These are phyloP conservation scores for Cololabis saira DNA, from an alignment of 2,113 vertebrate species.

Conservation along the genomic window DNA sequence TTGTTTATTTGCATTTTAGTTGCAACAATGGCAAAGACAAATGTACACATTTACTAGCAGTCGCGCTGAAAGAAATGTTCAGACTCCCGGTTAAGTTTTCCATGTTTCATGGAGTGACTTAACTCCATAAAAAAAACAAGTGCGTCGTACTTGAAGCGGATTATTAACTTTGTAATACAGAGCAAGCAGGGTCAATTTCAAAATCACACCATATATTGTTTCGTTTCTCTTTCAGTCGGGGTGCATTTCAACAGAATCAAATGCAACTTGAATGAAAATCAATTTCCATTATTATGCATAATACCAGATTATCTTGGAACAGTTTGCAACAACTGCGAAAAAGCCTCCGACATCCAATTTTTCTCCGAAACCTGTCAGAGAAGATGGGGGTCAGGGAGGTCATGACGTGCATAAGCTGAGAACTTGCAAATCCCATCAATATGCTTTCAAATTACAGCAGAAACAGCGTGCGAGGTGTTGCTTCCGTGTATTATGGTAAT, in stretches of 20 bases:
- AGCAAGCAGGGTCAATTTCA: constrained; percentile 73
- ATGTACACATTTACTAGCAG: no score
- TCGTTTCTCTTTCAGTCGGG: background rate
- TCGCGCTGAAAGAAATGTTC: no score
- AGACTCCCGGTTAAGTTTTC: no score
- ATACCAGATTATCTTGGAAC: constrained; percentile 68
- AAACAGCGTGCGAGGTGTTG: constrained; percentile 73
- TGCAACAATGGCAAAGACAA: no score
- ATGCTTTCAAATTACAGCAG: constrained; percentile 74
- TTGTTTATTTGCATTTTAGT: no score
- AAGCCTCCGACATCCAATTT: constrained; percentile 49
- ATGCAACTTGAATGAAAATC: constrained; percentile 47
- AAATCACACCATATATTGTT: constrained; percentile 63
- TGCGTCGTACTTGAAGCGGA: constrained; percentile 35
- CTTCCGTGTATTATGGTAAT: constrained; percentile 77
- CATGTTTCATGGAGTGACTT: constrained; percentile 11
- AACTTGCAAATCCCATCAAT: constrained; percentile 76
- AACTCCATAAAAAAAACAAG: constrained; percentile 9
- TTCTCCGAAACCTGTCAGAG: constrained; percentile 63
- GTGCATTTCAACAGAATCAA: constrained; percentile 29
- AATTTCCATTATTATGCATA: constrained; percentile 64
- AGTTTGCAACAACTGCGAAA: constrained; percentile 52
- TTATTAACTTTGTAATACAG: constrained; percentile 58
- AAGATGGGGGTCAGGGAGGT: constrained; percentile 66
- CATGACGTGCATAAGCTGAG: constrained; percentile 53